phyloP scores from a whole-genome alignment of 2,888 invertebrate species.

The Entomobrya proxima region DNA sequence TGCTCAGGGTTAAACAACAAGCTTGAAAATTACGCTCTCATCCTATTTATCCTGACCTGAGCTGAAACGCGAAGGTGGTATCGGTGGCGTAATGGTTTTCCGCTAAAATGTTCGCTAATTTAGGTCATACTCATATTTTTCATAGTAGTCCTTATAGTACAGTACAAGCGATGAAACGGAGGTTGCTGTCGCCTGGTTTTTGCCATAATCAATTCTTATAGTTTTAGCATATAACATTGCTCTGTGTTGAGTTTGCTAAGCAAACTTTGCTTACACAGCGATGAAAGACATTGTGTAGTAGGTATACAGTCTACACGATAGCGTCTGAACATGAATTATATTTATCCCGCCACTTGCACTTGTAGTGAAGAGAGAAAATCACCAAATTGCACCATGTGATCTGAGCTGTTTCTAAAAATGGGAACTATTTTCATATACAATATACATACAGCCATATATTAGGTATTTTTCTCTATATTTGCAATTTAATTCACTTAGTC shows the following conservation, averaged over 20 bases:
- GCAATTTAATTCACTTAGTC: conserved; percentile 14
- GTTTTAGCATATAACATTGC: too few relatives aligned
- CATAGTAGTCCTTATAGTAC: not conserved
- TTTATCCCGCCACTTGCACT: too few relatives aligned
- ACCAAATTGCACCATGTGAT: not conserved
- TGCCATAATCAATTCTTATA: not conserved
- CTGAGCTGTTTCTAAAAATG: not conserved
- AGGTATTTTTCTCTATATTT: not conserved
- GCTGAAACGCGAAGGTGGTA: not conserved
- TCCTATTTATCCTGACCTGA: too few relatives aligned
- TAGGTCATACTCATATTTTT: conserved; percentile 25
- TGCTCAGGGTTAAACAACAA: too few relatives aligned
- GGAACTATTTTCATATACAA: not conserved
- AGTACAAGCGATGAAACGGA: not conserved
- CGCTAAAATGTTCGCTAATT: not conserved
- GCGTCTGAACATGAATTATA: too few relatives aligned
- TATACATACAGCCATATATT: not conserved
- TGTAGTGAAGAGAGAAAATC: not conserved
- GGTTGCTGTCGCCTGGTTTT: not conserved
- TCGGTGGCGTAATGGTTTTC: not conserved
- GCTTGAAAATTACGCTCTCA: too few relatives aligned
- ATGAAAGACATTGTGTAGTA: not conserved
- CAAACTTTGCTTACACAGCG: too few relatives aligned
- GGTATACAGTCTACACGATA: too few relatives aligned
- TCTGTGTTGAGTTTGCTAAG: not conserved